Evolutionary conservation across 2,113 vertebrate genomes (phyloP), one percentile per base, ranked within the genome.

Genomic region (Rousettus leschenaultii): DNA sequence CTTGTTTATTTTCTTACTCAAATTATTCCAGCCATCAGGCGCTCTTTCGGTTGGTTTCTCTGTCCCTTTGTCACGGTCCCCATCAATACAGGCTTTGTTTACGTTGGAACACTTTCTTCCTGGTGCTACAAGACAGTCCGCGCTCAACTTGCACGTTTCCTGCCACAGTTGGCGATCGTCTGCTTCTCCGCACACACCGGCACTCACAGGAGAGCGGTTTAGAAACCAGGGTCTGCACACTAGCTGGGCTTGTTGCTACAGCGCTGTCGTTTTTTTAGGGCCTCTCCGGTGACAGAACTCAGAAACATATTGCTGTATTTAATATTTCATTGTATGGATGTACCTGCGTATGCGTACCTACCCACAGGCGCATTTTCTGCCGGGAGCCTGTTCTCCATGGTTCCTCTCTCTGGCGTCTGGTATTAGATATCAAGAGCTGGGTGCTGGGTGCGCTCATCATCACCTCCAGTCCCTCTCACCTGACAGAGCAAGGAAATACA

Each of bases 191-290:
- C 2, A 45, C 6, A 38, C 38, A 7, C 40, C 45, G 15, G 8
- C 28, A 45, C 4, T 48, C 15, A 24, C 16, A 89, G 40, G 22
- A 57, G 12, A 40, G 21, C 12, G 33, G 35, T 28, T 90, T 35
- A 35, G 70, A 89, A 53, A 45, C 24, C 9, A n/a, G 71, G 16
- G 19, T 78, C 18, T 70, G 13, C 22, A 13, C 3, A 19, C 11
- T 5, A 38, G 2, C 28, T 78, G 2, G 48, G 21, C 28, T 79
- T 1, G 3, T 51, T 61, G 7, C 11, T n/a, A 3, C 0, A 33
- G 12, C 12, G 22, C 1, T 68, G 12, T 66, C 11, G 6, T 53
- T 19, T 16, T 87, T 77, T 26, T 14, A n/a, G 57, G 11, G 21
- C 9, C 8, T 74, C 28, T 88, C 11, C 45, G 30, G 19, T 35